Evolutionary conservation across 2,797 vertebrate genomes (phyloP), one percentile per base, ranked within the genome.

Genomic region (Urophycis tenuis): DNA sequence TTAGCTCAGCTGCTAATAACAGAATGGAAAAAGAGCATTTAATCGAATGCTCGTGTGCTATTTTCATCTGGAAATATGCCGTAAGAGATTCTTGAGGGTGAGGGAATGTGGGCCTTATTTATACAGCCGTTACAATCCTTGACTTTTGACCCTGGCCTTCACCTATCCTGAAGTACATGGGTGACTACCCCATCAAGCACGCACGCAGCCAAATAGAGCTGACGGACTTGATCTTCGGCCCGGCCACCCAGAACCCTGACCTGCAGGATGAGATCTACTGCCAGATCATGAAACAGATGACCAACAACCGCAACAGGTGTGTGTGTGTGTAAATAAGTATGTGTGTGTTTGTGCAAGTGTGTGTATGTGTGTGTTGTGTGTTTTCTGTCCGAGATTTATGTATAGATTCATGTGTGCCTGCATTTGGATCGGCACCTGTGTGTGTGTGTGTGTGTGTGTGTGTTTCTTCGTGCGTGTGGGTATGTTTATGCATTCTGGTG

Each of bases 111-210:
- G 33, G 33, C 7, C 33, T 34, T 34, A 36, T 1, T 36, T 10
- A 41, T 41, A 15, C 39, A 17, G 17, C 39, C 2, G 39, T 41
- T 14, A 12, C 15, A 64, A 10, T 64, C 60, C 60, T 67, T 74
- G 33, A 25, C 92, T 92, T 94, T 97, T 97, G 90, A 95, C 91
- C 1, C 30, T 14, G 3, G 1, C 19, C 81, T 11, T 82, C 76
- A 99, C 96, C 96, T 80, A 95, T 98, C 86, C 89, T 99, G 85
- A 97, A 95, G 91, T 99, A 97, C 81, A 99, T 97, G 95, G 98
- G 97, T 0, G 96, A 99, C 88, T 98, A 98, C 79, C 96, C 97
- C 4, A 92, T 96, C 32, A 96, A 96, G 79, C 93, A 95, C 17
- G 41, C 85, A 14, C 92, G 92, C 78, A 91, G 91, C 75, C 90